Conservation (phyloP, 2,888 invertebrate species). For the Dryomyza anilis region DNA sequence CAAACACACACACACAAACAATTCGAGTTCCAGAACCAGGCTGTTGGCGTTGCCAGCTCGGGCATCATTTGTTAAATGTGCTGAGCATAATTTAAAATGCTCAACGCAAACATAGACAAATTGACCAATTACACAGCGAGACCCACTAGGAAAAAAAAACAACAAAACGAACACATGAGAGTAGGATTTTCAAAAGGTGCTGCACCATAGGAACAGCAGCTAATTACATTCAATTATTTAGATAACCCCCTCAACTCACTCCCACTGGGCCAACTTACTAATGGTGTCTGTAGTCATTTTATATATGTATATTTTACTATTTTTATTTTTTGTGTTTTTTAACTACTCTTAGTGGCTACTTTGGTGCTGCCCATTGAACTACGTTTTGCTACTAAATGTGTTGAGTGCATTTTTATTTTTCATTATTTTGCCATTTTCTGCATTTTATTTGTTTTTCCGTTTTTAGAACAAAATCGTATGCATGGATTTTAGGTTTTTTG, state of each 20-base stretch:
- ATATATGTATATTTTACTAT: not conserved
- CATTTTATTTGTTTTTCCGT: not conserved
- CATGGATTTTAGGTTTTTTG: not conserved
- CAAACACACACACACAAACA: not conserved
- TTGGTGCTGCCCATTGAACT: too few species aligned
- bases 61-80: conserved; percentile 3
- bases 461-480: not conserved
- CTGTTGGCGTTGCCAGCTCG: not conserved
- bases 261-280: too few species aligned
- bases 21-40: not conserved
- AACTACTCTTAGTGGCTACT: not conserved
- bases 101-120: conserved; percentile 10
- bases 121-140: not conserved
- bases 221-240: conserved; percentile 21
- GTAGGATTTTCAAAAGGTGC: too few species aligned
- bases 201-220: not conserved
- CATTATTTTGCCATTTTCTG: not conserved
- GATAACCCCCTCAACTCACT: not conserved
- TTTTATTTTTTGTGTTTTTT: not conserved
- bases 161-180: not conserved
- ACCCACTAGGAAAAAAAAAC: not conserved
- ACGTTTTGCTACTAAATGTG: too few species aligned
- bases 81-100: conserved; percentile 10
- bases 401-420: not conserved
- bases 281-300: not conserved